phyloP scores from a whole-genome alignment of 2,797 vertebrate genomes.

The Microctenopoma steveboyesi region DNA sequence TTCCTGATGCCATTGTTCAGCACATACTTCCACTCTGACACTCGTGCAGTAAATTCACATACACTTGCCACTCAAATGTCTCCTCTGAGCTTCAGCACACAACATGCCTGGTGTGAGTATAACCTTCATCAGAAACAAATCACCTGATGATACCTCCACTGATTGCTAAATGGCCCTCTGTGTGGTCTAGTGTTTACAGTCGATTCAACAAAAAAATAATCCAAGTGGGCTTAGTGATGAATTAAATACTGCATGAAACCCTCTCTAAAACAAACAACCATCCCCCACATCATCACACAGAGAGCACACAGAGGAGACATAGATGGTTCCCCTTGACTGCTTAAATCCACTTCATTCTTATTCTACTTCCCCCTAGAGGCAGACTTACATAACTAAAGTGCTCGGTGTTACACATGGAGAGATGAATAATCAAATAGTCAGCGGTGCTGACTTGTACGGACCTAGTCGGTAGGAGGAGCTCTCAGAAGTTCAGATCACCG shows the following conservation, averaged over 20 bases:
- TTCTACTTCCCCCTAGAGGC: conserved; percentile 63
- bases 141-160: not conserved
- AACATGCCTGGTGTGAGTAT: not conserved
- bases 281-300: conserved; percentile 46
- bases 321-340: conserved; percentile 54
- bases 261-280: conserved; percentile 13
- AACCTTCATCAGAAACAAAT: not conserved
- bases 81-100: not conserved
- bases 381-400: conserved; percentile 76
- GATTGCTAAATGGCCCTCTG: conserved; percentile 6
- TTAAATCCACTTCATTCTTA: conserved; percentile 68
- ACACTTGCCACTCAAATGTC: conserved; percentile 2
- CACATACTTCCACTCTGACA: not conserved
- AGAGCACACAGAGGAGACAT: conserved; percentile 41
- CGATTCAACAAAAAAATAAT: not conserved
- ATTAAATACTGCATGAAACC: conserved; percentile 44
- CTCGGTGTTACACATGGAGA: conserved; percentile 68
- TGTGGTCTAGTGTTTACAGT: conserved; percentile 5
- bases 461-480: conserved; percentile 63
- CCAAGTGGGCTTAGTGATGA: conserved; percentile 5
- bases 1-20: not conserved
- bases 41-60: conserved; percentile 1
- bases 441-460: conserved; percentile 45
- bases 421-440: conserved; percentile 74
- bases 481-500: conserved; percentile 10